Evolutionary conservation across 2,797 vertebrate genomes (phyloP), one percentile per base, ranked within the genome.

Genomic region (Micrastur ruficollis): DNA sequence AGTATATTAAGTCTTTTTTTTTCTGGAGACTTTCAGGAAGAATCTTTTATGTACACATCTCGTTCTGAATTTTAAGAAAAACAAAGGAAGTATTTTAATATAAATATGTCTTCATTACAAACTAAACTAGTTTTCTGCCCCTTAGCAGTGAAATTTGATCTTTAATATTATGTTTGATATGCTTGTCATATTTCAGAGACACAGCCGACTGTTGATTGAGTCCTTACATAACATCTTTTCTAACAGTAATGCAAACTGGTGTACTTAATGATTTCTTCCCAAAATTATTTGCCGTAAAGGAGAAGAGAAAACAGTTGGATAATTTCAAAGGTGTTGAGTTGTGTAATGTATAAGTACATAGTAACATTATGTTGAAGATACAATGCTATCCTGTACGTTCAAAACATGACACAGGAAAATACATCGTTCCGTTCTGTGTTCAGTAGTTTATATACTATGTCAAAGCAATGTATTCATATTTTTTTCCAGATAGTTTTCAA

Each of bases 401-500:
- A 26, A 62, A 80, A 36, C 85, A 50, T 89, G 80, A 63, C 55
- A n/a, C 27, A 73, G 65, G 81, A 95, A 94, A 91, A 27, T 4
- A 22, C 25, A 16, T 83, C 86, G n/a, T 86, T 67, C 68, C 71
- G 34, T 78, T 89, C 46, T 55, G 23, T 63, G 40, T 83, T 93
- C 19, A 27, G 14, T 61, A 71, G 27, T 56, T 88, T 79, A 58
- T 62, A 63, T 66, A 38, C 38, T 34, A 58, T 94, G 65, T 94
- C 71, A 94, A 96, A 91, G 71, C 81, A 94, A 89, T 22, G 20
- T 91, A 55, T 59, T 83, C 75, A 40, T 95, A 58, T 86, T 86
- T 84, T 94, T 90, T 93, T 85, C 94, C 91, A 95, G 89, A 86
- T 82, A 93, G 59, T 78, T 95, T 93, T 95, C 93, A 94, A 75